Evolutionary conservation across 2,113 vertebrate genomes (phyloP), one percentile per base, ranked within the genome.

Genomic region (Carassius carassius): DNA sequence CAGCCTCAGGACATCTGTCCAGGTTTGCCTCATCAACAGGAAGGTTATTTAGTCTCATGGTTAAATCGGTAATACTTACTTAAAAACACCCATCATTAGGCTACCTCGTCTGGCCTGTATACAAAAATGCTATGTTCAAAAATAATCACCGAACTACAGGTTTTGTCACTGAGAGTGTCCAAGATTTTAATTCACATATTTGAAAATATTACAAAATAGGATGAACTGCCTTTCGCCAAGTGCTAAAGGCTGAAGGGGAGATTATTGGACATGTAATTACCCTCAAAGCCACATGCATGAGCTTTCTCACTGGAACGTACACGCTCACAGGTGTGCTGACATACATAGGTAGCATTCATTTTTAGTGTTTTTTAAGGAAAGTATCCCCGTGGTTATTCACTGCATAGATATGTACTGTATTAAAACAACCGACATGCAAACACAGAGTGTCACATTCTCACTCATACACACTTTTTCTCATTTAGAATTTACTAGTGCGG

Each of bases 331-430:
- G 23, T 51, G 35, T 23, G 70, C 19, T 73, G 32, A 76, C 85
- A 87, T 81, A 88, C 81, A 84, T 84, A 91, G 89, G 85, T 89
- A 90, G 90, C 86, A 88, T 78, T 88, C 86, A 62, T 84, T 86
- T 90, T 87, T 91, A 81, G 78, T 85, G 85, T 86, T 88, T 86
- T 29, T 29, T 29, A 70, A 87, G 81, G 88, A 88, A 90, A 62
- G 35, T 87, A 70, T 85, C 47, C 82, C 86, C 85, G 75, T 88
- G 85, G 81, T 88, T 87, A 86, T 85, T 88, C 84, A 90, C 91
- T 91, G 91, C 91, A 91, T 91, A 91, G 91, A 89, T 90, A 89
- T 90, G 85, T n/a, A n/a, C n/a, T n/a, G n/a, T 81, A 81, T 87
- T 81, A 87, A 89, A 89, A 74, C 84, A 77, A 73, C 54, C 74